phyloP scores from a whole-genome alignment of 2,888 invertebrate species.

The Dolichopus griseipennis region DNA sequence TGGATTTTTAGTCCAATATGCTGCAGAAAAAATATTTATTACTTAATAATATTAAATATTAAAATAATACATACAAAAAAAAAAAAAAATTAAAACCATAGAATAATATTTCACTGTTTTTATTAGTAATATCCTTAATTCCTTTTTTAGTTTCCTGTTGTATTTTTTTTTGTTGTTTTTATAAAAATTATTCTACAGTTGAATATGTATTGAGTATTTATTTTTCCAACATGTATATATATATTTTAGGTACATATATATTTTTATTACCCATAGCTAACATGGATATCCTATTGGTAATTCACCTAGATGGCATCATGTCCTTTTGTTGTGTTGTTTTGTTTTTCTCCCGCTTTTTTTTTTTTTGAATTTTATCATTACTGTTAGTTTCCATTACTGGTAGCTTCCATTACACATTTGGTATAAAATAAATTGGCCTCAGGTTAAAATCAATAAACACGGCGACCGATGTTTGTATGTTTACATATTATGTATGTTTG shows the following conservation, averaged over 20 bases:
- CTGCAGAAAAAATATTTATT: not conserved
- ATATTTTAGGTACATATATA: too few relatives aligned
- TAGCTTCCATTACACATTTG: not conserved
- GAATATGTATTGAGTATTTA: too few relatives aligned
- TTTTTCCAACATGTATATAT: too few relatives aligned
- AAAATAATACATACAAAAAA: not conserved
- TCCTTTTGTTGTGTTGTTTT: not conserved
- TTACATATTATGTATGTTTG: not conserved
- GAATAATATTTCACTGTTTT: not conserved
- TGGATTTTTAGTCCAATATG: not conserved
- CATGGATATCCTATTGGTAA: not conserved
- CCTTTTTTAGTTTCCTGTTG: too few relatives aligned
- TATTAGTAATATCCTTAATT: not conserved
- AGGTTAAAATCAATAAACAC: conserved; percentile 2
- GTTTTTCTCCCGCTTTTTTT: too few relatives aligned
- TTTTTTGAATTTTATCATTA: too few relatives aligned
- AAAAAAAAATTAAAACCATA: not conserved
- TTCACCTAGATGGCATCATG: not conserved
- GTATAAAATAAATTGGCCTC: not conserved
- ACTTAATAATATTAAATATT: not conserved
- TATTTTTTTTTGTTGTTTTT: too few relatives aligned
- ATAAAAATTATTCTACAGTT: too few relatives aligned
- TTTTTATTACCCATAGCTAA: not conserved
- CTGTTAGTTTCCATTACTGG: not conserved
- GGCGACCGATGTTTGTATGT: not conserved